Conservation (phyloP, 2,888 invertebrate genomes). For the Sarcophaga caerulescens region DNA sequence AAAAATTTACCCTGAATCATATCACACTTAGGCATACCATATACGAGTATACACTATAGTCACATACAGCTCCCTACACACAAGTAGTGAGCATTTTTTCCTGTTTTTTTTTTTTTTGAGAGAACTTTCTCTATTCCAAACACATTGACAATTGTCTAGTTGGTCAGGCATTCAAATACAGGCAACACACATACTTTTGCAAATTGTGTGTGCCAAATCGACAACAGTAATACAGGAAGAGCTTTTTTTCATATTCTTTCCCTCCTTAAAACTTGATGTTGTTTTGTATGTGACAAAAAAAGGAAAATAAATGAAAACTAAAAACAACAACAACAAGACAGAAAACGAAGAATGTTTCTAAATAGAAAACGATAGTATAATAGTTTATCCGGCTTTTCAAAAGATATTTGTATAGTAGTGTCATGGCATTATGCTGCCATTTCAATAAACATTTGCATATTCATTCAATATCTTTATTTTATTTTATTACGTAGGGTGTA, state of each 20-base stretch:
- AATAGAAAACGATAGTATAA: conserved; percentile 45
- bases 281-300: neutral
- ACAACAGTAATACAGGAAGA: conserved; percentile 64
- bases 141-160: conserved; percentile 31
- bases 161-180: conserved; percentile 56
- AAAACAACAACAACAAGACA: conserved; percentile 52
- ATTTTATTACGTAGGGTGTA: conserved; percentile 1
- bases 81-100: neutral
- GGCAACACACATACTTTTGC: conserved; percentile 34
- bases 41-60: neutral
- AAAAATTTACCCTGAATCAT: conserved; percentile 6
- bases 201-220: conserved; percentile 63
- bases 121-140: neutral
- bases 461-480: neutral
- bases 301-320: neutral
- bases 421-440: neutral
- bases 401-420: neutral
- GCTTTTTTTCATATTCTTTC: neutral
- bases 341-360: neutral
- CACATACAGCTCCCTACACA: neutral
- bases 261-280: neutral
- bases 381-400: conserved; percentile 36
- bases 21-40: neutral
- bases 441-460: conserved; percentile 37
- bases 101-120: conserved; percentile 1